A percentile compares a stretch with the other conserved stretches of the same genome.
These are phyloP conservation scores for Onychorhynchus coronatus DNA, from an alignment of 2,113 vertebrate genomes.

Conservation along the genomic window DNA sequence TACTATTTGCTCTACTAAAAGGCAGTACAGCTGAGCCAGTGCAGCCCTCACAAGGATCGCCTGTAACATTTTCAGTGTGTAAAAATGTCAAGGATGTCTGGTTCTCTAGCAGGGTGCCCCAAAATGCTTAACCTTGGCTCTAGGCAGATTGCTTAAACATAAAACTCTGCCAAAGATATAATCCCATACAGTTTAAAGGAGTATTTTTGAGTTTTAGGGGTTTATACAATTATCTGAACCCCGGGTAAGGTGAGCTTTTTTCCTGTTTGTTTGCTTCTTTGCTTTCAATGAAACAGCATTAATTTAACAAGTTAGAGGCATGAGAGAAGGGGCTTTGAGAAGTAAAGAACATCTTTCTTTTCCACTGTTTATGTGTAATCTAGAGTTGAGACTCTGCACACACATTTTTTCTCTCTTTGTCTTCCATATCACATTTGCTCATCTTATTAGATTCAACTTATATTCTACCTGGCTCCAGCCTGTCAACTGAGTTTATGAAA, in stretches of 20 bases:
- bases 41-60: neutral
- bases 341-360: neutral
- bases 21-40: neutral
- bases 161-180: neutral
- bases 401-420: neutral
- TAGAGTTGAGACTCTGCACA: neutral
- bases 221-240: neutral
- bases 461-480: conserved; percentile 27
- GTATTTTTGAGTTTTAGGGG: neutral
- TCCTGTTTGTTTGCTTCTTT: neutral
- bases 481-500: conserved; percentile 62
- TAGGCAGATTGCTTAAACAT: neutral
- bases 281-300: neutral
- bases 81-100: neutral
- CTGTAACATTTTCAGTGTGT: neutral
- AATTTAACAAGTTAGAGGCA: neutral
- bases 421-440: conserved; percentile 1
- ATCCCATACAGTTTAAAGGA: neutral
- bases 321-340: neutral
- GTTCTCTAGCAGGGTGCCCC: neutral
- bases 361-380: neutral
- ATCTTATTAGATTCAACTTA: conserved; percentile 61
- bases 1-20: neutral
- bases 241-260: neutral
- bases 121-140: neutral